Evolutionary conservation across 2,797 vertebrate species (phyloP).

Genomic region (Odontamblyopus rebecca): DNA sequence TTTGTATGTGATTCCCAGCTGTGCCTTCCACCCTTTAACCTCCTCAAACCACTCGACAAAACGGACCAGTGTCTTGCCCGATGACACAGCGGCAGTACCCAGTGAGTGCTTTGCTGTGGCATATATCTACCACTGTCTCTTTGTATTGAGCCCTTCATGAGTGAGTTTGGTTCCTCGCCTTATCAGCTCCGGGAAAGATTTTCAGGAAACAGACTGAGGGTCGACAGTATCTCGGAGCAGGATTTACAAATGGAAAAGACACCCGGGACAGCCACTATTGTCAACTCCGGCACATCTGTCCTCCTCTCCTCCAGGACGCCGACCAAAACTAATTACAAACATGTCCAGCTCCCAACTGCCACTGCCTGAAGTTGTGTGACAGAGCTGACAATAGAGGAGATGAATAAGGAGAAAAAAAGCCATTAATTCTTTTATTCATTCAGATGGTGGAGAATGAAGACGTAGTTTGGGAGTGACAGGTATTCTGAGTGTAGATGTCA

Average conservation of each 20-base stretch:
- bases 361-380: conserved; percentile 46
- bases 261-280: conserved; percentile 63
- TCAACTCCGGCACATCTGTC: conserved; percentile 42
- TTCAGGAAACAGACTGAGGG: conserved; percentile 11
- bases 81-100: background rate
- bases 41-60: no score
- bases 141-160: conserved; percentile 16
- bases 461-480: conserved; percentile 24
- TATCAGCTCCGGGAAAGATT: conserved; percentile 10
- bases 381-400: conserved; percentile 56
- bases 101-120: background rate
- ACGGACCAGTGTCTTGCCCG: background rate
- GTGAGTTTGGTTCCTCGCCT: conserved; percentile 23
- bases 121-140: background rate
- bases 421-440: conserved; percentile 29
- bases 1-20: no score
- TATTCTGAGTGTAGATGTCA: background rate
- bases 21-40: no score
- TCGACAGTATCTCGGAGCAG: conserved; percentile 24
- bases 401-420: conserved; percentile 51
- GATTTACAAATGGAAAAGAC: conserved; percentile 18
- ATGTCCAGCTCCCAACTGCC: conserved; percentile 44
- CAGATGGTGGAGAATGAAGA: conserved; percentile 18
- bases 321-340: conserved; percentile 71
- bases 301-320: conserved; percentile 29